Conservation (phyloP, 1,140 invertebrate species). For the Drosophila mojavensis region DNA sequence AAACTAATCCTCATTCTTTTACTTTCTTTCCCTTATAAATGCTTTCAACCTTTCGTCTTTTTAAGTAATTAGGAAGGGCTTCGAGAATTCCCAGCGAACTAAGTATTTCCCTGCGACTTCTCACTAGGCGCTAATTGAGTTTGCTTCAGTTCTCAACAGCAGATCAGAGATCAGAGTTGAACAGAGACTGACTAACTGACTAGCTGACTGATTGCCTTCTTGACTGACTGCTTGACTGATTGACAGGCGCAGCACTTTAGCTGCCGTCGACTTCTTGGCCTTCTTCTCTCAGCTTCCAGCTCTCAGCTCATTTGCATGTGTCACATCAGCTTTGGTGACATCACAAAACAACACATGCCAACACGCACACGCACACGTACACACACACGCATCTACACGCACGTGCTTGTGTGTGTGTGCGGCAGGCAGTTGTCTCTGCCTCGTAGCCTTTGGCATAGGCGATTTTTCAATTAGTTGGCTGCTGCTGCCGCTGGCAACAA, state of each 20-base stretch:
- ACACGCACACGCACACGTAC: background rate
- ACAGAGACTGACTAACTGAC: background rate
- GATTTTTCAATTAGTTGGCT: slow-evolving; percentile 76
- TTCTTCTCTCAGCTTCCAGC: background rate
- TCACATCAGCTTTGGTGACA: slow-evolving; percentile 67
- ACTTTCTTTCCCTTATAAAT: no score
- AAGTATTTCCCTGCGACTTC: background rate
- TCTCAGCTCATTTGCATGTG: slow-evolving; percentile 70
- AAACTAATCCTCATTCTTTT: no score
- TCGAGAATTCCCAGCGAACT: no score
- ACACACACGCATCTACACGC: background rate
- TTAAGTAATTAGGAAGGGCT: no score
- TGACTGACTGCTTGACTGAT: slow-evolving; percentile 5
- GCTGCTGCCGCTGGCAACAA: slow-evolving; percentile 52
- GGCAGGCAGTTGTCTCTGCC: background rate
- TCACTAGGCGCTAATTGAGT: background rate
- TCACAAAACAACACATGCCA: slow-evolving; percentile 31
- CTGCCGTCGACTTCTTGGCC: slow-evolving; percentile 34
- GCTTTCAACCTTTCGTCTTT: no score
- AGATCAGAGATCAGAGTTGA: slow-evolving; percentile 1
- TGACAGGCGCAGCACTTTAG: slow-evolving; percentile 40
- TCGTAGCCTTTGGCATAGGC: slow-evolving; percentile 59
- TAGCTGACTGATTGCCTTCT: slow-evolving; percentile 10
- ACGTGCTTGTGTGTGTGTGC: background rate
- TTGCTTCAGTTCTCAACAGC: background rate